These are phyloP conservation scores for Argentina silus DNA, from an alignment of 2,797 vertebrate genomes.

Conservation along the genomic window DNA sequence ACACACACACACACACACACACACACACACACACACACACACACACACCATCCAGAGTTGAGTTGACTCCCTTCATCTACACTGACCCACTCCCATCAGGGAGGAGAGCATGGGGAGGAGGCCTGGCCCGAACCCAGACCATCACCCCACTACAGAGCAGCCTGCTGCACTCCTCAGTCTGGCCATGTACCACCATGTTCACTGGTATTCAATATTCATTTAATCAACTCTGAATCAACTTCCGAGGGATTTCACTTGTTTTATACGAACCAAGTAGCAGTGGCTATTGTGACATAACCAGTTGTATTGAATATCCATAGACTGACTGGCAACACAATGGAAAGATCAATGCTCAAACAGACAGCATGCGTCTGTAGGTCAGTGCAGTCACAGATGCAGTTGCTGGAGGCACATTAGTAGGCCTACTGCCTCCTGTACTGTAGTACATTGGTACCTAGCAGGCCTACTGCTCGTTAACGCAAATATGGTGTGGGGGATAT, in stretches of 20 bases:
- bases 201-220: not conserved
- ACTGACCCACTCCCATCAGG: slow-evolving; percentile 8
- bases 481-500: too few species aligned
- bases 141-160: not conserved
- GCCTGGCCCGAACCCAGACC: not conserved
- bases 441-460: too few species aligned
- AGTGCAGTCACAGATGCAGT: not conserved
- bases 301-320: not conserved
- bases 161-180: not conserved
- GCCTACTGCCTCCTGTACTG: not conserved
- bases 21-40: not conserved
- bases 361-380: not conserved
- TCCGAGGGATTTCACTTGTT: not conserved
- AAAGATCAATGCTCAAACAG: not conserved
- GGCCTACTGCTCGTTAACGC: too few species aligned
- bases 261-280: not conserved
- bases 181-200: not conserved
- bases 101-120: slow-evolving; percentile 12
- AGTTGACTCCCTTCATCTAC: not conserved
- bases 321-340: not conserved
- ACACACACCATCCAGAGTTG: not conserved
- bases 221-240: not conserved
- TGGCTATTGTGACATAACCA: not conserved
- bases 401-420: not conserved
- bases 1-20: slow-evolving; percentile 13